These are phyloP conservation scores for Myxocyprinus asiaticus DNA, from an alignment of 2,113 vertebrate genomes.

Conservation along the genomic window DNA sequence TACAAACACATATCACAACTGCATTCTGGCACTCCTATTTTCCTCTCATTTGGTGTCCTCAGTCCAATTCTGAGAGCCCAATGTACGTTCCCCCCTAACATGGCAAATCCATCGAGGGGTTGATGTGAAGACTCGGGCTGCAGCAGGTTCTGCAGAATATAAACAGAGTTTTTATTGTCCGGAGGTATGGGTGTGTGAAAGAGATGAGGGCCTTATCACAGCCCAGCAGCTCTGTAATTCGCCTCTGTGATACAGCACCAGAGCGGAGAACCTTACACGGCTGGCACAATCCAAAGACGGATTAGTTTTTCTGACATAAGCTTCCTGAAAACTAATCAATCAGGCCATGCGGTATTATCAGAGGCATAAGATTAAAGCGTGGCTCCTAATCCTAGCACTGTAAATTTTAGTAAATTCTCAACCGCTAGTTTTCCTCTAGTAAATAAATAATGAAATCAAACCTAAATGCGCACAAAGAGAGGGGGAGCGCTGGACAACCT, in stretches of 20 bases:
- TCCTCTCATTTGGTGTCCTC: conserved; percentile 37
- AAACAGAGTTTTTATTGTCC: conserved; percentile 87
- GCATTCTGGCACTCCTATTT: conserved; percentile 9
- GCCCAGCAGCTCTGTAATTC: conserved; percentile 90
- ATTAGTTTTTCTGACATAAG: conserved; percentile 96
- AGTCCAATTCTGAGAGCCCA: conserved; percentile 58
- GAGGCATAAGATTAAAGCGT: conserved; percentile 83
- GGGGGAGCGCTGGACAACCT: conserved; percentile 46
- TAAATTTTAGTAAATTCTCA: conserved; percentile 83
- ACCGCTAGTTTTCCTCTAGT: conserved; percentile 69
- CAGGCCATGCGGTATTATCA: conserved; percentile 86
- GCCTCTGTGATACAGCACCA: conserved; percentile 88
- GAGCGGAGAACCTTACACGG: conserved; percentile 88
- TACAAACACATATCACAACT: conserved; percentile 55
- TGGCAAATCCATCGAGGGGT: conserved; percentile 72
- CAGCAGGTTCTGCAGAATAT: conserved; percentile 80
- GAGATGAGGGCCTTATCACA: conserved; percentile 88
- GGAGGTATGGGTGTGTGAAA: conserved; percentile 79
- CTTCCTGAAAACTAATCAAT: conserved; percentile 95
- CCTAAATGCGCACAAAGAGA: conserved; percentile 48
- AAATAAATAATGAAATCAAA: conserved; percentile 74
- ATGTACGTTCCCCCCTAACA: conserved; percentile 65
- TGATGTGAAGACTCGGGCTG: conserved; percentile 76
- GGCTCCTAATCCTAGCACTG: conserved; percentile 83
- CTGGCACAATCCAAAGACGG: conserved; percentile 89